Base-by-base conservation (phyloP, 2,113 vertebrate species). In the Xiphias gladius region DNA sequence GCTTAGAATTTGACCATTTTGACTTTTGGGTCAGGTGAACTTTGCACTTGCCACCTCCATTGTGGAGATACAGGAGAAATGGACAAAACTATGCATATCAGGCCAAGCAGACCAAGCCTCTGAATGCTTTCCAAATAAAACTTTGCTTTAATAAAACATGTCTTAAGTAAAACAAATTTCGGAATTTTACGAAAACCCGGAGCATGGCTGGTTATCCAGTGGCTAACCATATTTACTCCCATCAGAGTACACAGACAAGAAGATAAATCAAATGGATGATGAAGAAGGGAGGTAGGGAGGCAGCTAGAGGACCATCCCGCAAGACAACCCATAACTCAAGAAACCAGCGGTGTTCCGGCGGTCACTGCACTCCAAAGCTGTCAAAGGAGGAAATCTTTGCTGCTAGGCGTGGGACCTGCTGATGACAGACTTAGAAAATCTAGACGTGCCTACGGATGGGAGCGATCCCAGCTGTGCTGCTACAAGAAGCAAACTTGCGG, bases 401-500 rank as follows among this genome's bases (percentile, higher is more conserved):
- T 69, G 57, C 70, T 0, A 24, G 30, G 46, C 57, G 48, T 32
- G 59, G 3, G 16, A 65, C 7, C 58, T 57, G 67, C 62, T 54
- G 68, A 79, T 43, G 52, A 61, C 54, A 41, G n/a, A 68, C 54
- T n/a, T 66, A 39, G 54, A 61, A 74, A 67, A 39, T 73, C 37
- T 37, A 39, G 13, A 37, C 5, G 7, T 30, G 62, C 67, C 39
- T n/a, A 28, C 41, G 52, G 16, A 59, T 59, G 43, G 41, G 76
- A 79, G 35, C 24, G 26, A 59, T 65, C 52, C 78, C 69, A 80
- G 78, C 26, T 73, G 70, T 73, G 78, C 58, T 50, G 67, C 62
- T 57, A 57, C 50, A 64, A 46, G 28, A 58, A 20, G 37, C 32
- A 4, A 32, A 20, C 43, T 48, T 24, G 12, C 7, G 2, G 37